Percentiles rank a stretch among this genome's conserved stretches.
These are phyloP conservation scores for Gasterosteus nipponicus DNA, from an alignment of 2,113 vertebrate species.

Conservation along the genomic window DNA sequence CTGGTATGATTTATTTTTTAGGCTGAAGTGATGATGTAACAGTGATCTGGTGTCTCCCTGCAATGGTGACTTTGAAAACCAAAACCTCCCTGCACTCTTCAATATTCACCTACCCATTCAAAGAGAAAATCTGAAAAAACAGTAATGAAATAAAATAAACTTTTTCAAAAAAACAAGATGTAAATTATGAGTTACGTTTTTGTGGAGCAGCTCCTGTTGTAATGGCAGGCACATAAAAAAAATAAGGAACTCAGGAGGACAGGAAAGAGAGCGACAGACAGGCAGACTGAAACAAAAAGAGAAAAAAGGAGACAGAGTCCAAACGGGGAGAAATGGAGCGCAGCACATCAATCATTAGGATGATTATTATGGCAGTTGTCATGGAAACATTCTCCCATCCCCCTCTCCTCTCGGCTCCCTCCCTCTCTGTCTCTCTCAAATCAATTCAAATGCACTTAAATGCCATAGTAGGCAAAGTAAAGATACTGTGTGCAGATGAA, in stretches of 20 bases:
- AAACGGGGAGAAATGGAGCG: conserved; percentile 75
- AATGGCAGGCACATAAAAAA: conserved; percentile 17
- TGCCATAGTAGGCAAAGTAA: conserved; percentile 51
- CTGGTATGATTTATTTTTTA: background rate
- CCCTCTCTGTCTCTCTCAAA: conserved; percentile 62
- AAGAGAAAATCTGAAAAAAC: background rate
- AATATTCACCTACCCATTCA: background rate
- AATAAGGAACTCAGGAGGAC: conserved; percentile 21
- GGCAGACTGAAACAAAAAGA: conserved; percentile 32
- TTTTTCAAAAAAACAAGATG: background rate
- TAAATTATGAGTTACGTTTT: conserved; percentile 31
- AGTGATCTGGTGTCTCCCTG: background rate
- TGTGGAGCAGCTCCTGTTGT: conserved; percentile 2
- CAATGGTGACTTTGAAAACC: background rate
- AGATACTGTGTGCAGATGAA: conserved; percentile 36
- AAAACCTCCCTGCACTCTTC: conserved; percentile 33
- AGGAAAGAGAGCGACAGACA: conserved; percentile 36
- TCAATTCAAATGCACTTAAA: conserved; percentile 75
- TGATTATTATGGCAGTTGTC: conserved; percentile 80
- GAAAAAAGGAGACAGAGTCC: conserved; percentile 50
- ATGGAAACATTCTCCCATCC: conserved; percentile 73
- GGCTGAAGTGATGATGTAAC: background rate
- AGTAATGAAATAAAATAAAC: conserved; percentile 7
- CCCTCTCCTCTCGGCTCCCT: conserved; percentile 43
- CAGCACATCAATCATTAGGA: conserved; percentile 81